These are phyloP conservation scores for Gisinianus flammeolus DNA, from an alignment of 2,888 invertebrate species.

Conservation along the genomic window DNA sequence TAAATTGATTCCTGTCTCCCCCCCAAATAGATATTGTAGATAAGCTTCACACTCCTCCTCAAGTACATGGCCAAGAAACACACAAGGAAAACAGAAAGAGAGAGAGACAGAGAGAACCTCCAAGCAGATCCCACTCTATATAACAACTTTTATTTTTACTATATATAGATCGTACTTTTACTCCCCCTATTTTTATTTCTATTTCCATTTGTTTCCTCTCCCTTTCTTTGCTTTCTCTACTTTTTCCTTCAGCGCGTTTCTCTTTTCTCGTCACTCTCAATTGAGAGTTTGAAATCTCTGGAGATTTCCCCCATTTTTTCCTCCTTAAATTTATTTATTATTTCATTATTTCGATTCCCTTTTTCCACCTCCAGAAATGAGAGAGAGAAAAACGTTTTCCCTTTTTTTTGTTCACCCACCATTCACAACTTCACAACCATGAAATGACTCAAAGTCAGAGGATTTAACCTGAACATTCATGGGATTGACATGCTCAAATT, in stretches of 20 bases:
- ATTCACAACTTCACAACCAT: neutral
- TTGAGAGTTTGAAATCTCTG: neutral
- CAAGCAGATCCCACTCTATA: too few relatives aligned
- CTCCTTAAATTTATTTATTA: neutral
- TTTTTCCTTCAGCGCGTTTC: neutral
- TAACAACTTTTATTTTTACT: too few relatives aligned
- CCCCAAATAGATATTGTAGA: neutral
- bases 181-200: neutral
- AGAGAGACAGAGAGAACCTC: conserved; percentile 1
- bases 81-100: neutral
- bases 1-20: conserved; percentile 23
- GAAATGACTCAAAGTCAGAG: neutral
- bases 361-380: neutral
- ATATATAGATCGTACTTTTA: too few relatives aligned
- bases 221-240: neutral
- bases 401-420: too few relatives aligned
- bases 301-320: neutral
- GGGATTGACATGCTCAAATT: neutral
- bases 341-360: neutral
- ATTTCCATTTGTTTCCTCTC: neutral
- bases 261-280: neutral
- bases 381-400: too few relatives aligned
- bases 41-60: neutral
- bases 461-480: neutral
- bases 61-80: neutral